These are phyloP conservation scores for Nemurella pictetii DNA, from an alignment of 2,888 invertebrate species.

Conservation along the genomic window DNA sequence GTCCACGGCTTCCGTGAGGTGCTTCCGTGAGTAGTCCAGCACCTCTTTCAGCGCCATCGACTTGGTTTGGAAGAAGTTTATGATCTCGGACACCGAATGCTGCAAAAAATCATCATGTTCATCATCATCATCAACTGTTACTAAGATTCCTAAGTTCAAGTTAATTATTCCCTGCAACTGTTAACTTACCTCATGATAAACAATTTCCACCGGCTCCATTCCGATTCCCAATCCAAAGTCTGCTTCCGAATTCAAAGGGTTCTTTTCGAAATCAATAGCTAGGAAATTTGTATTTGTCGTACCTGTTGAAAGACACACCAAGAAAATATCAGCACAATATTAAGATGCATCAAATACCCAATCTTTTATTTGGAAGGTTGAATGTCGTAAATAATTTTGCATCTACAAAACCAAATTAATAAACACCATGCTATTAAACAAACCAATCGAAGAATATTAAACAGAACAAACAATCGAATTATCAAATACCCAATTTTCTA, in stretches of 20 bases:
- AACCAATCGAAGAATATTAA: too few species aligned
- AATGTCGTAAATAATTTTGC: too few species aligned
- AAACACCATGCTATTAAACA: too few species aligned
- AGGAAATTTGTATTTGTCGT: constrained; percentile 71
- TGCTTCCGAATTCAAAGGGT: constrained; percentile 65
- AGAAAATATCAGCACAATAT: too few species aligned
- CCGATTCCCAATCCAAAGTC: constrained; percentile 68
- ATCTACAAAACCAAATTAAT: too few species aligned
- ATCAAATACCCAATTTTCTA: background rate
- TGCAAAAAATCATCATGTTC: constrained; percentile 51
- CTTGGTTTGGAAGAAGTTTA: constrained; percentile 67
- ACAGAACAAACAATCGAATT: constrained; percentile 48
- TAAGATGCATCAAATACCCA: too few species aligned
- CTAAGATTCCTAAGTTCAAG: background rate
- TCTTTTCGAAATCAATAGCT: constrained; percentile 73
- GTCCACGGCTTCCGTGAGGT: constrained; percentile 50
- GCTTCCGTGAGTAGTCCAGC: constrained; percentile 48
- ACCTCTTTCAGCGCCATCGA: constrained; percentile 57
- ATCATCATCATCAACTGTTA: constrained; percentile 36
- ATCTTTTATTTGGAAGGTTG: too few species aligned
- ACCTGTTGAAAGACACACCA: constrained; percentile 48
- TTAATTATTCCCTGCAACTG: background rate
- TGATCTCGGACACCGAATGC: constrained; percentile 72
- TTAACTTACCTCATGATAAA: constrained; percentile 71
- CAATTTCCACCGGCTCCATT: constrained; percentile 73